Conservation (phyloP, 2,888 invertebrate genomes). For the Tetanocera ferruginea region DNA sequence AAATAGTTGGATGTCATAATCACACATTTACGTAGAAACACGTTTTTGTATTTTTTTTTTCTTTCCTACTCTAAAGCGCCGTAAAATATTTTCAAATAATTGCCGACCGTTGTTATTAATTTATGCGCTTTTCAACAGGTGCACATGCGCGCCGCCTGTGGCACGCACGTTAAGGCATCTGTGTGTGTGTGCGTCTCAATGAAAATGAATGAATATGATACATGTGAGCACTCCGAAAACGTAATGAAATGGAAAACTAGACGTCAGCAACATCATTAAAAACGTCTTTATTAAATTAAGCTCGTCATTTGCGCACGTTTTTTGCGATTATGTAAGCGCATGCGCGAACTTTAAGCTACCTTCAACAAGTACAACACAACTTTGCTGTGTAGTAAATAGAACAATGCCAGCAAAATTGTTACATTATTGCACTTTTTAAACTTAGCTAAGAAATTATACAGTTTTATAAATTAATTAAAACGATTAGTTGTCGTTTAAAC, state of each 20-base stretch:
- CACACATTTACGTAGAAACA: background rate
- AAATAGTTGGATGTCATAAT: conserved; percentile 23
- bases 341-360: too few species aligned
- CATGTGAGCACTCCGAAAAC: background rate
- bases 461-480: too few species aligned
- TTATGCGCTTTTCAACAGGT: conserved; percentile 16
- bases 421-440: background rate
- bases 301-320: background rate
- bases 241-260: conserved; percentile 16
- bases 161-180: background rate
- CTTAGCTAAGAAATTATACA: too few species aligned
- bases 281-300: background rate
- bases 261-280: background rate
- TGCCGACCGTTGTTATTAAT: conserved; percentile 3
- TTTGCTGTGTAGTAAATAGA: background rate
- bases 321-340: background rate
- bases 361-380: background rate
- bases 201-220: background rate
- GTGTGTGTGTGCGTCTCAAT: background rate
- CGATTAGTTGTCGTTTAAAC: too few species aligned
- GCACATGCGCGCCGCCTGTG: conserved; percentile 10
- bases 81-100: background rate
- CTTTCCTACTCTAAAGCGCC: background rate
- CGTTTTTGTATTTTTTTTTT: background rate
- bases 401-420: background rate